These are phyloP conservation scores for Muscicapa comitata DNA, from an alignment of 2,797 vertebrate species.

Conservation along the genomic window DNA sequence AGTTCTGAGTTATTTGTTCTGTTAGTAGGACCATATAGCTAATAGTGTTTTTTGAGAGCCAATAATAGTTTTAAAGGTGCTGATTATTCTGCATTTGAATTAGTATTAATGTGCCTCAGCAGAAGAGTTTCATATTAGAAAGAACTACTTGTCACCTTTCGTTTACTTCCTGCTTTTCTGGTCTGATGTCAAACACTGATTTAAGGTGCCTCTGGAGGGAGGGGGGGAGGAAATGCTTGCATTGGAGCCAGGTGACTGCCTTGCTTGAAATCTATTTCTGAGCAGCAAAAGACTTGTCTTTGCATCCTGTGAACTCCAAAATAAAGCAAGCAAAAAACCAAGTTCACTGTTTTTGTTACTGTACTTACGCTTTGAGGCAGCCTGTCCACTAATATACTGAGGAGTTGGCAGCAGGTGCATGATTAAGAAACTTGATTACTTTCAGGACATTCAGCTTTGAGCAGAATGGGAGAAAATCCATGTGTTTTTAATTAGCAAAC, in stretches of 20 bases:
- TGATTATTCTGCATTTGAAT: not conserved
- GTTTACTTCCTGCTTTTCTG: slow-evolving; percentile 17
- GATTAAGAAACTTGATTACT: not conserved
- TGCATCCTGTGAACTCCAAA: not conserved
- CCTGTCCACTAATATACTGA: not conserved
- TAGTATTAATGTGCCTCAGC: not conserved
- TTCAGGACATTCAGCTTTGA: not conserved
- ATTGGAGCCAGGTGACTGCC: not conserved
- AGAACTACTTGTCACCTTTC: slow-evolving; percentile 16
- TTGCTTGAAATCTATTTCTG: not conserved
- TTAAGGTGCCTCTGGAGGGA: not conserved
- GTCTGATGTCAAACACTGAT: not conserved
- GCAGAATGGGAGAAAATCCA: not conserved
- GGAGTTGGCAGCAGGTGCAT: not conserved
- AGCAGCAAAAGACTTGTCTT: not conserved
- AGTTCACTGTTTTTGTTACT: not conserved
- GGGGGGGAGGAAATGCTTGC: not conserved
- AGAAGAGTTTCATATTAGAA: slow-evolving; percentile 34
- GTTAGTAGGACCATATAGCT: not conserved
- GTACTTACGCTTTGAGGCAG: not conserved
- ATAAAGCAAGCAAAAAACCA: not conserved
- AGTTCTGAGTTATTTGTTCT: not conserved
- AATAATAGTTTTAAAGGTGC: not conserved
- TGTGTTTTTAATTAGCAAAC: not conserved
- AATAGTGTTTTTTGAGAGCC: not conserved